Evolutionary conservation across 1,140 invertebrate genomes (phyloP).

Genomic region (Eriocheir sinensis): DNA sequence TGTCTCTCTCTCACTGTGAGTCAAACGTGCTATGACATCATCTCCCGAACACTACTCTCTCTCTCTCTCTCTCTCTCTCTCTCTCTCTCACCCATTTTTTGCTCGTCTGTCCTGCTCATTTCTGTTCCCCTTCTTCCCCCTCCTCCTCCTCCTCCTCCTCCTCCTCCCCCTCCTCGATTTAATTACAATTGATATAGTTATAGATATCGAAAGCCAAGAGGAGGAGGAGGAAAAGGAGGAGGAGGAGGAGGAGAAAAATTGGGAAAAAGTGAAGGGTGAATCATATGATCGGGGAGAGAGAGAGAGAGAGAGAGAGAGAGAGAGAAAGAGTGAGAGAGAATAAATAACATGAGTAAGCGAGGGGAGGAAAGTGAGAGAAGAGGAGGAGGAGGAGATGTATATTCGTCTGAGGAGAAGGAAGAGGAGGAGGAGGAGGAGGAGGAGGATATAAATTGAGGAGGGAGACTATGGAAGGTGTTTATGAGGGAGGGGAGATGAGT

Average conservation of each 20-base stretch:
- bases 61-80: too few relatives aligned
- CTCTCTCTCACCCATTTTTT: too few relatives aligned
- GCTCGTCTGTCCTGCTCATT: too few relatives aligned
- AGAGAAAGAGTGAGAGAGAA: not conserved
- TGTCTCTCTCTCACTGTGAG: not conserved
- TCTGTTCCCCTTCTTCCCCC: too few relatives aligned
- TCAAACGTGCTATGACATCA: not conserved
- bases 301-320: not conserved
- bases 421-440: not conserved
- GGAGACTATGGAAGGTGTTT: not conserved
- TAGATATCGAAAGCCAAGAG: not conserved
- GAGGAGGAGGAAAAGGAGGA: not conserved
- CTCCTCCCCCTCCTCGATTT: not conserved
- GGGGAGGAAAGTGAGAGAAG: not conserved
- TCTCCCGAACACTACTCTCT: not conserved
- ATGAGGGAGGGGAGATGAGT: not conserved
- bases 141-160: too few relatives aligned
- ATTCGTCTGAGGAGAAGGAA: not conserved
- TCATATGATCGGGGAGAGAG: too few relatives aligned
- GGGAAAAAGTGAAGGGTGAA: slow-evolving; percentile 30
- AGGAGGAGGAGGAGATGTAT: not conserved
- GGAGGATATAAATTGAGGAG: not conserved
- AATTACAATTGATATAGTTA: not conserved
- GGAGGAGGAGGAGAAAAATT: not conserved
- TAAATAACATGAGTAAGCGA: too few relatives aligned